These are phyloP conservation scores for Eulacestoma nigropectus DNA, from an alignment of 2,113 vertebrate species.

Conservation along the genomic window DNA sequence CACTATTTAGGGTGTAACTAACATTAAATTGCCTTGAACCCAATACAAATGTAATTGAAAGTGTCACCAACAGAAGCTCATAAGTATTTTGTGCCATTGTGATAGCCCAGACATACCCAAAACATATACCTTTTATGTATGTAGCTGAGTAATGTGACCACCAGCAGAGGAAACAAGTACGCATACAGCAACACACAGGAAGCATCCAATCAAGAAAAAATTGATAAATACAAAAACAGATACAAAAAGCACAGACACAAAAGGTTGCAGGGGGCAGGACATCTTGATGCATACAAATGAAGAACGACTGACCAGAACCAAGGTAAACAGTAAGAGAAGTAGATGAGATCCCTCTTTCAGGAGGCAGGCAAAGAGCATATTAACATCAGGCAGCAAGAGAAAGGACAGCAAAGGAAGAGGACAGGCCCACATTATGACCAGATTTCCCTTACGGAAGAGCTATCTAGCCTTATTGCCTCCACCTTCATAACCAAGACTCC, in stretches of 20 bases:
- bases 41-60: not conserved
- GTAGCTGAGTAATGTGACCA: not conserved
- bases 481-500: not conserved
- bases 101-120: not conserved
- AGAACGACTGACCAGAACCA: not conserved
- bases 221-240: not conserved
- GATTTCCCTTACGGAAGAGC: not conserved
- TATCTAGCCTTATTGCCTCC: not conserved
- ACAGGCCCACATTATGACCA: not conserved
- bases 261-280: not conserved
- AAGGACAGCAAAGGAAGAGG: not conserved
- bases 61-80: not conserved
- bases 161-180: not conserved
- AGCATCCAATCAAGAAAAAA: not conserved
- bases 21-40: not conserved
- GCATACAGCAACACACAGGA: not conserved
- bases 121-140: not conserved
- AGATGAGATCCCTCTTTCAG: not conserved
- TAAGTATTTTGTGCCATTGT: not conserved
- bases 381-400: not conserved
- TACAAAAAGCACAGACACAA: not conserved
- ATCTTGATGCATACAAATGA: not conserved
- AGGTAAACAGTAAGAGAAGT: not conserved
- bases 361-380: not conserved
- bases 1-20: not conserved